A percentile compares a stretch with the other conserved stretches of the same genome.
These are phyloP conservation scores for Podabrus alpinus DNA, from an alignment of 2,888 invertebrate species.

Conservation along the genomic window DNA sequence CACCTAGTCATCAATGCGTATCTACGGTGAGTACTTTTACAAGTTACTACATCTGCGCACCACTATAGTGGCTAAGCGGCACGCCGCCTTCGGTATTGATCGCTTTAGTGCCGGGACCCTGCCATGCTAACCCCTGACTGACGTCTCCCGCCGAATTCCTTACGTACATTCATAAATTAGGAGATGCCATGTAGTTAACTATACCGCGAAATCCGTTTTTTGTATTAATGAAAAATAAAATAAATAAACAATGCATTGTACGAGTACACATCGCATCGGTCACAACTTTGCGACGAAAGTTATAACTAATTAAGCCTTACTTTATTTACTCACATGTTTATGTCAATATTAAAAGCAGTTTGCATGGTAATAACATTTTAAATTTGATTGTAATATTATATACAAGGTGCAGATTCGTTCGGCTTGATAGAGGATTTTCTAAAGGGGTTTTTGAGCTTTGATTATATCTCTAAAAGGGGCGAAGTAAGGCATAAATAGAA, in stretches of 20 bases:
- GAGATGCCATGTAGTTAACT: slow-evolving; percentile 35
- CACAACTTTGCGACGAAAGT: not conserved
- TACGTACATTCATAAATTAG: slow-evolving; percentile 40
- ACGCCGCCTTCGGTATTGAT: slow-evolving; percentile 51
- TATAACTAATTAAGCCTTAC: not conserved
- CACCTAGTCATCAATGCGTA: slow-evolving; percentile 86
- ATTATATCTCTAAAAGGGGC: not conserved
- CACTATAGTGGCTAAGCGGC: slow-evolving; percentile 43
- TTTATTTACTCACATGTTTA: not conserved
- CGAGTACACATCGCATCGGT: no score
- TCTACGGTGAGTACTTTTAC: slow-evolving; percentile 70
- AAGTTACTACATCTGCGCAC: slow-evolving; percentile 39
- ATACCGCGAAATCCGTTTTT: slow-evolving; percentile 6
- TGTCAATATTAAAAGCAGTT: not conserved
- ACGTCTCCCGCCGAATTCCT: slow-evolving; percentile 40
- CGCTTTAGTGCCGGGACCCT: slow-evolving; percentile 44
- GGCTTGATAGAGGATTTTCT: not conserved
- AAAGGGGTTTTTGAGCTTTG: not conserved
- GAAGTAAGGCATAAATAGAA: not conserved
- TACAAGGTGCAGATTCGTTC: not conserved
- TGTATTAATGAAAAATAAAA: not conserved
- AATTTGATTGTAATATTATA: not conserved
- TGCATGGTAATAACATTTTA: not conserved
- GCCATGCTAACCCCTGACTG: slow-evolving; percentile 42
- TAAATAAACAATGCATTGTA: not conserved